Percentiles rank a stretch among this genome's conserved stretches.
Conservation (phyloP, 2,113 vertebrate species). For the Diglossa brunneiventris region DNA sequence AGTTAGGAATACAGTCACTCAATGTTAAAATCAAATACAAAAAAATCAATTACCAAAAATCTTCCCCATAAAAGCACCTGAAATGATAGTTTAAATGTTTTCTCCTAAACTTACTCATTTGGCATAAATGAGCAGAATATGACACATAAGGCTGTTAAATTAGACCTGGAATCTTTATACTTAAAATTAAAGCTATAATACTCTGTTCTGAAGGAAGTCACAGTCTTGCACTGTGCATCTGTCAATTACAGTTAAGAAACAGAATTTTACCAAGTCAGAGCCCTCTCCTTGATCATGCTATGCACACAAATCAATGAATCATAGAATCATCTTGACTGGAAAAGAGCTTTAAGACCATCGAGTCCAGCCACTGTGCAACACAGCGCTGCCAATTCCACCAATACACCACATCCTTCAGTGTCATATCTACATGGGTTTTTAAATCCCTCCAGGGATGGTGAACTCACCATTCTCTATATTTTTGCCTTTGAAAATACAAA, state of each 20-base stretch:
- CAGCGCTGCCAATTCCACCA: not conserved
- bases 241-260: not conserved
- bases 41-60: not conserved
- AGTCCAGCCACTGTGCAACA: not conserved
- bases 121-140: not conserved
- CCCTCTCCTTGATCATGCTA: not conserved
- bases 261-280: not conserved
- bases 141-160: not conserved
- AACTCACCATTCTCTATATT: not conserved
- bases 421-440: not conserved
- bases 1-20: not conserved
- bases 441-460: not conserved
- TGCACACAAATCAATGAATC: not conserved
- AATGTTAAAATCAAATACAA: not conserved
- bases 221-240: not conserved
- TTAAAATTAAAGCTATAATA: not conserved
- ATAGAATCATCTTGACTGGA: not conserved
- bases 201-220: not conserved
- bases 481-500: not conserved
- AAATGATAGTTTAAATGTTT: not conserved
- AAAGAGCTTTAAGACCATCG: fast-evolving
- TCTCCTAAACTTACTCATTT: not conserved
- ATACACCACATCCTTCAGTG: fast-evolving
- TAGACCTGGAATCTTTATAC: not conserved
- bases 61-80: not conserved